These are phyloP conservation scores for Scotopteryx bipunctaria DNA, from an alignment of 2,888 invertebrate species.

Conservation along the genomic window DNA sequence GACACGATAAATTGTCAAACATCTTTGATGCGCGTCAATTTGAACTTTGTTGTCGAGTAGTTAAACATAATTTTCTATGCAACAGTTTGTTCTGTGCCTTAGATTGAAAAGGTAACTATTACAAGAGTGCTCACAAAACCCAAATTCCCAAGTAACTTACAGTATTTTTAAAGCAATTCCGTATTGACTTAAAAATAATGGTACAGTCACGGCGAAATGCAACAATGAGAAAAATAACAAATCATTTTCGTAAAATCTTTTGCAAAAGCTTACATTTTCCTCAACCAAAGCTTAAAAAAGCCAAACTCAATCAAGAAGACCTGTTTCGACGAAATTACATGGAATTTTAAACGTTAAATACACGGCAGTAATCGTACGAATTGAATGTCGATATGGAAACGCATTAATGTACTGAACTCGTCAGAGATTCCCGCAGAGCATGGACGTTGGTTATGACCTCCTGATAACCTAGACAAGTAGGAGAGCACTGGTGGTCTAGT, in stretches of 20 bases:
- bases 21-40: too few species aligned
- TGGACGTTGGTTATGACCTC: background rate
- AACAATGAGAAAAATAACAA: background rate
- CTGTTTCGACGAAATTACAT: slow-evolving; percentile 29
- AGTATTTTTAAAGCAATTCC: too few species aligned
- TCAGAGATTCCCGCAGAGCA: slow-evolving; percentile 28
- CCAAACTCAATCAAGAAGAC: slow-evolving; percentile 21
- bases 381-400: slow-evolving; percentile 42
- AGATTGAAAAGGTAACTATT: too few species aligned
- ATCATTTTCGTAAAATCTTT: background rate
- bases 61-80: too few species aligned
- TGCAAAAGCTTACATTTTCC: background rate
- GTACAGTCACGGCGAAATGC: background rate
- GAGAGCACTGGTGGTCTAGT: too few species aligned
- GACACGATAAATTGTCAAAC: too few species aligned
- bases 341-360: slow-evolving; percentile 38
- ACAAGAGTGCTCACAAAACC: too few species aligned
- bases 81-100: too few species aligned
- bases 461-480: too few species aligned
- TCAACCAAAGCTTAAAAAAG: background rate
- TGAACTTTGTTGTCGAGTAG: too few species aligned
- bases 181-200: too few species aligned
- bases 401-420: slow-evolving; percentile 35
- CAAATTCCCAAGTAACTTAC: too few species aligned
- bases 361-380: slow-evolving; percentile 46